phyloP scores from a whole-genome alignment of 2,888 invertebrate genomes.

The Caenorhabditis zanzibari region DNA sequence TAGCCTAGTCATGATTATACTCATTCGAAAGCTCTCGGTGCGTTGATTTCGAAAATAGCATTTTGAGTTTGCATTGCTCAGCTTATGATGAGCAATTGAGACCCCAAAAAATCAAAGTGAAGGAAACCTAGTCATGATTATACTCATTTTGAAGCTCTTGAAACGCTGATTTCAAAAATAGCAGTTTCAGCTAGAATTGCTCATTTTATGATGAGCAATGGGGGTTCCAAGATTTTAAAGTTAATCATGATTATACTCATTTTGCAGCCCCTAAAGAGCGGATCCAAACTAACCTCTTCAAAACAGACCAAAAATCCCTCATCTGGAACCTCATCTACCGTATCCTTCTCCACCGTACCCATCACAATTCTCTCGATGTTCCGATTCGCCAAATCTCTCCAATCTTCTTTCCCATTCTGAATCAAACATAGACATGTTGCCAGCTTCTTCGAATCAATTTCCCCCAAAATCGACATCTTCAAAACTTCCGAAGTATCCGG shows the following conservation, averaged over 20 bases:
- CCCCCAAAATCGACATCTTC: neutral
- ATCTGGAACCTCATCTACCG: neutral
- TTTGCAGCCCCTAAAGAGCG: neutral
- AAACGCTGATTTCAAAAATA: neutral
- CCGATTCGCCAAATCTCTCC: neutral
- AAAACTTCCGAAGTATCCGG: neutral
- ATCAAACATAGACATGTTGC: neutral
- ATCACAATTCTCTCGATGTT: neutral
- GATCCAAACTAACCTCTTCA: neutral
- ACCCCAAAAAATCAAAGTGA: neutral
- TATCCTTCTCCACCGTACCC: neutral
- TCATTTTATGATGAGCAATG: neutral
- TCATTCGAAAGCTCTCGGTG: neutral
- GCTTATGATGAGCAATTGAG: no score
- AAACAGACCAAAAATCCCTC: neutral
- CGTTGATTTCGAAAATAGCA: neutral
- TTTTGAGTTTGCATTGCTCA: no score
- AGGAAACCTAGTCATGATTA: neutral
- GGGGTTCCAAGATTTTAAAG: no score
- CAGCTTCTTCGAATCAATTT: neutral
- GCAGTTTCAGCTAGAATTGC: no score
- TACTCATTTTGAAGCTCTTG: neutral
- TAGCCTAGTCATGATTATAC: neutral
- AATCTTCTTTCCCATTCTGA: neutral
- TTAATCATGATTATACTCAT: neutral